Percentiles rank a stretch among this genome's conserved stretches.
These are phyloP conservation scores for Rhinophrynus dorsalis DNA, from an alignment of 2,797 vertebrate genomes.

Conservation along the genomic window DNA sequence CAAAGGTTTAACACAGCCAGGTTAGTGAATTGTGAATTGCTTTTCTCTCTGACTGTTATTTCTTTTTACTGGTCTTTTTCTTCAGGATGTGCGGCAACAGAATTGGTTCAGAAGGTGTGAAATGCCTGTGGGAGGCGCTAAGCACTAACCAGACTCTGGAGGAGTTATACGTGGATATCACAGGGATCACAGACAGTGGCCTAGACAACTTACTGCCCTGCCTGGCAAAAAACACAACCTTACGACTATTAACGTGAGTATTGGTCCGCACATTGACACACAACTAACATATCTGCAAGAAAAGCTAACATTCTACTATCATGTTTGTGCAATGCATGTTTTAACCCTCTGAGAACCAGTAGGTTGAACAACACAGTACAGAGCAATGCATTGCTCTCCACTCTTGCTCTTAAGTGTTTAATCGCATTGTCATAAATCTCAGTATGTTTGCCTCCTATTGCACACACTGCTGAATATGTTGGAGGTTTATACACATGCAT, in stretches of 20 bases:
- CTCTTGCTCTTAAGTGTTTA: not conserved
- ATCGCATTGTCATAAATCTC: no score
- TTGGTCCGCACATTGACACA: no score
- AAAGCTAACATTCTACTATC: no score
- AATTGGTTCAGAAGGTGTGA: conserved; percentile 63
- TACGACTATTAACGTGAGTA: conserved; percentile 65
- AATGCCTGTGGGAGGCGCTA: conserved; percentile 64
- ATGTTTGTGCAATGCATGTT: no score
- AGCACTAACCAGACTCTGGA: conserved; percentile 64
- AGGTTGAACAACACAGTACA: no score
- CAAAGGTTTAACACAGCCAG: no score
- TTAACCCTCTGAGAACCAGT: no score
- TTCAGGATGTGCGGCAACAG: conserved; percentile 70
- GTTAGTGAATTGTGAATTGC: no score
- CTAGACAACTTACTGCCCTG: conserved; percentile 64
- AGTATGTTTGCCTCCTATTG: no score
- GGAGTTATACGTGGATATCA: conserved; percentile 71
- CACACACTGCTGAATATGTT: no score
- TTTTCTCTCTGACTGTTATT: not conserved
- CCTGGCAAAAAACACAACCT: conserved; percentile 63
- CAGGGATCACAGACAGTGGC: conserved; percentile 67
- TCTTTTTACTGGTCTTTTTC: not conserved
- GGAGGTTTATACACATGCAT: no score
- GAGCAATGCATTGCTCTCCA: not conserved
- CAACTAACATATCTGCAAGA: no score